phyloP scores from a whole-genome alignment of 2,888 invertebrate species.

The Archaeoteleia sp. region DNA sequence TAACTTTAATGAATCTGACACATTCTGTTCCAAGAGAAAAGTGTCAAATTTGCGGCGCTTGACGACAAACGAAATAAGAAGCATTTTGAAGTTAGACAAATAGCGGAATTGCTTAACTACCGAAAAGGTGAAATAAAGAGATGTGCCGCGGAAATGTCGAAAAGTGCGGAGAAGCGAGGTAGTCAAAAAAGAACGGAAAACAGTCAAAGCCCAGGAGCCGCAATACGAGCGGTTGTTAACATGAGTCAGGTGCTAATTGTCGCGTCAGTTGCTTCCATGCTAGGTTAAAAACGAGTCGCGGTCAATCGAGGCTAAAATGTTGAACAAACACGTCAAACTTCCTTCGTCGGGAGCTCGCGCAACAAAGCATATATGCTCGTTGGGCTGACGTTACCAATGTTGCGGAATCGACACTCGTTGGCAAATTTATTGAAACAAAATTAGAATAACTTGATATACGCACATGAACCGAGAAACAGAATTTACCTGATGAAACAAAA shows the following conservation, averaged over 20 bases:
- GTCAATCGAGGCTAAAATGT: slow-evolving; percentile 37
- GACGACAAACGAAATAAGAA: not conserved
- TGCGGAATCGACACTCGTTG: slow-evolving; percentile 5
- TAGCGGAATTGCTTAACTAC: slow-evolving; percentile 54
- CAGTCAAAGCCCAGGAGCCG: slow-evolving; percentile 63
- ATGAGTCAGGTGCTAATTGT: slow-evolving; percentile 56
- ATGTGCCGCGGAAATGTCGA: slow-evolving; percentile 1
- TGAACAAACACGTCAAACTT: slow-evolving; percentile 30
- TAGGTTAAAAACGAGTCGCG: slow-evolving; percentile 14
- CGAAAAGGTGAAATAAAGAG: slow-evolving; percentile 63
- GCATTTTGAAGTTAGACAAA: slow-evolving; percentile 31
- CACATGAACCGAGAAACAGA: not conserved
- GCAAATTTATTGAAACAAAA: slow-evolving; percentile 11
- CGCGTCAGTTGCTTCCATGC: slow-evolving; percentile 14
- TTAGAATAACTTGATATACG: not conserved
- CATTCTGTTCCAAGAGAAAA: too few relatives aligned
- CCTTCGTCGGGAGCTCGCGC: slow-evolving; percentile 2
- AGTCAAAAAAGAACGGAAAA: slow-evolving; percentile 15
- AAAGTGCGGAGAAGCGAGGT: slow-evolving; percentile 12
- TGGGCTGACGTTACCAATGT: slow-evolving; percentile 15
- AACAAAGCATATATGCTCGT: slow-evolving; percentile 28
- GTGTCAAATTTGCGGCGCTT: too few relatives aligned
- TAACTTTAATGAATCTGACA: too few relatives aligned
- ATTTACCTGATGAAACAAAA: not conserved
- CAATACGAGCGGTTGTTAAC: slow-evolving; percentile 66